Conservation (phyloP, 2,113 vertebrate species). For the Carollia perspicillata region DNA sequence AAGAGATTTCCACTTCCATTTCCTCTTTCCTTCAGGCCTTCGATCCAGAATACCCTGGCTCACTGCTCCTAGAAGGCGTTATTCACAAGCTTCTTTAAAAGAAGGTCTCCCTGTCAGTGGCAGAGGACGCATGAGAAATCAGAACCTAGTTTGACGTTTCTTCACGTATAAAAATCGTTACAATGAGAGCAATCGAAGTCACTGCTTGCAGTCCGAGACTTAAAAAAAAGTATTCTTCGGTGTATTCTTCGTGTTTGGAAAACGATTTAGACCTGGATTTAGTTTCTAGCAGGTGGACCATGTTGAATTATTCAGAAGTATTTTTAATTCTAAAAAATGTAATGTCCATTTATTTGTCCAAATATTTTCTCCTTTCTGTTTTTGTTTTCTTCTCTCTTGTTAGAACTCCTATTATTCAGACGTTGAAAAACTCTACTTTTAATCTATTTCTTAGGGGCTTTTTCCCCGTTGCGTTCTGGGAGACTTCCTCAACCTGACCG, state of each 20-base stretch:
- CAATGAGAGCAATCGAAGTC: neutral
- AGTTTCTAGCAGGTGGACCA: neutral
- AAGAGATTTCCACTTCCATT: neutral
- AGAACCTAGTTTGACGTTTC: neutral
- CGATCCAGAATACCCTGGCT: neutral
- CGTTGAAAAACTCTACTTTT: neutral
- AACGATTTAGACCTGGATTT: neutral
- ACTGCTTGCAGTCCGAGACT: neutral
- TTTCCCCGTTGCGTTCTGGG: neutral
- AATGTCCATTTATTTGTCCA: neutral
- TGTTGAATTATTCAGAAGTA: accelerated
- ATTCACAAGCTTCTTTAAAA: neutral
- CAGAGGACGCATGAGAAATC: neutral
- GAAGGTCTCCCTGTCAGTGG: neutral
- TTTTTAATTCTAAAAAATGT: neutral
- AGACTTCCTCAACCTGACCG: neutral
- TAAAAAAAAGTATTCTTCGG: neutral
- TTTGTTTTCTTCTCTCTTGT: neutral
- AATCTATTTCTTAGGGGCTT: neutral
- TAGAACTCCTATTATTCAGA: neutral
- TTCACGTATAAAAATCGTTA: neutral
- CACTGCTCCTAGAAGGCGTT: neutral
- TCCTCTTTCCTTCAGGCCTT: neutral
- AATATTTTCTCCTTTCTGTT: neutral
- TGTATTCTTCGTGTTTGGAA: neutral